A percentile compares a stretch with the other conserved stretches of the same genome.
phyloP scores from a whole-genome alignment of 1,140 invertebrate genomes.

The Cydia fagiglandana region DNA sequence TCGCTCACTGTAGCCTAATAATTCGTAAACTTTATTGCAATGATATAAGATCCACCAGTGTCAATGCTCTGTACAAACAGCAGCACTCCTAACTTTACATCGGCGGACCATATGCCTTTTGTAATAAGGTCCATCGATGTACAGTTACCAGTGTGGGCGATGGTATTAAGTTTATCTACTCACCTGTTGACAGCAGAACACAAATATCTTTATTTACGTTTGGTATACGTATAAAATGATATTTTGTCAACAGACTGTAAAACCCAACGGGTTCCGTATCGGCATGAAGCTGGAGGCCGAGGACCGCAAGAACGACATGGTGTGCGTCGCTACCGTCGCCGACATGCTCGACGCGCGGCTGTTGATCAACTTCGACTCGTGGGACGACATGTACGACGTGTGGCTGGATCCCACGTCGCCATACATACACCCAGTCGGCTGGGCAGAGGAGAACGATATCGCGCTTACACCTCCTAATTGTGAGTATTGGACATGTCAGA shows the following conservation, averaged over 20 bases:
- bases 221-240: too few relatives aligned
- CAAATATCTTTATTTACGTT: too few relatives aligned
- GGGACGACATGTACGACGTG: slow-evolving; percentile 96
- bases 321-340: slow-evolving; percentile 93
- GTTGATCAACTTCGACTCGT: slow-evolving; percentile 96
- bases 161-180: too few relatives aligned
- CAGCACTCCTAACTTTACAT: too few relatives aligned
- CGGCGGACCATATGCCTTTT: too few relatives aligned
- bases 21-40: too few relatives aligned
- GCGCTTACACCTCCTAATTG: slow-evolving; percentile 92
- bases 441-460: slow-evolving; percentile 91
- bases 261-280: slow-evolving; percentile 88
- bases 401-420: slow-evolving; percentile 95
- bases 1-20: too few relatives aligned
- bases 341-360: slow-evolving; percentile 92
- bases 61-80: too few relatives aligned
- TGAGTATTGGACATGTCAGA: slow-evolving; percentile 67
- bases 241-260: slow-evolving; percentile 80
- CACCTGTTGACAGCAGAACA: too few relatives aligned
- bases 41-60: too few relatives aligned
- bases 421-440: slow-evolving; percentile 96
- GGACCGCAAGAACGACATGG: slow-evolving; percentile 91
- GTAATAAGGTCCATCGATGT: too few relatives aligned
- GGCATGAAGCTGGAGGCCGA: slow-evolving; percentile 98
- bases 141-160: too few relatives aligned